Evolutionary conservation across 2,888 invertebrate species (phyloP), one percentile per base, ranked within the genome.

Genomic region (Drosophila borborema): DNA sequence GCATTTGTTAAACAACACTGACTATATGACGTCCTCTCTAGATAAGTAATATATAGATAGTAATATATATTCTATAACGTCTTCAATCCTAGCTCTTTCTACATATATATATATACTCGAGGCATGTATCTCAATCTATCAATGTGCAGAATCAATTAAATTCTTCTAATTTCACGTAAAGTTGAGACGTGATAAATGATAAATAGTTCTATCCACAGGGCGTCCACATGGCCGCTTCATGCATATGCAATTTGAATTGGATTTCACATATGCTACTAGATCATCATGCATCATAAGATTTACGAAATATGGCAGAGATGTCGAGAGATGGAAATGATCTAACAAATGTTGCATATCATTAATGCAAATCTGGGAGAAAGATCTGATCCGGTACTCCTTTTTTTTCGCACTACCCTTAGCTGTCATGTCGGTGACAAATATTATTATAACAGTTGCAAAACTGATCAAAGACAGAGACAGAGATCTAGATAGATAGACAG

Each of bases 351-450:
- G 84, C 89, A 83, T 83, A 83, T 86, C 86, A 85, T 85, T 83
- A 85, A 85, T 85, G 84, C 87, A 89, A 85, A 85, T 89, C 84
- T 79, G 18, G 49, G 18, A 2, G 49, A 70, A 69, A 69, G 79
- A 60, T 62, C 51, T 63, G 18, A 23, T 49, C 18, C 34, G 46
- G n/a, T 45, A 38, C 36, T 46, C 41, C 48, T n/a, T 62, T 63
- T 63, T 77, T 77, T 79, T 79, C 61, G 80, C 77, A 79, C 77
- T 74, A 79, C 79, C 79, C 79, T 54, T 53, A n/a, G 62, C 49
- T 80, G 86, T 88, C 86, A 76, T 83, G 89, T 86, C 76, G 78
- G 63, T 69, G 85, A 86, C 49, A 83, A 84, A 81, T 80, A 86
- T 88, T 84, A 81, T 86, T 83, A 46, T 81, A 86, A 86, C 89